Percentiles rank a stretch among this genome's conserved stretches.
These are phyloP conservation scores for Drosophila jambulina DNA, from an alignment of 1,140 invertebrate species.

Conservation along the genomic window DNA sequence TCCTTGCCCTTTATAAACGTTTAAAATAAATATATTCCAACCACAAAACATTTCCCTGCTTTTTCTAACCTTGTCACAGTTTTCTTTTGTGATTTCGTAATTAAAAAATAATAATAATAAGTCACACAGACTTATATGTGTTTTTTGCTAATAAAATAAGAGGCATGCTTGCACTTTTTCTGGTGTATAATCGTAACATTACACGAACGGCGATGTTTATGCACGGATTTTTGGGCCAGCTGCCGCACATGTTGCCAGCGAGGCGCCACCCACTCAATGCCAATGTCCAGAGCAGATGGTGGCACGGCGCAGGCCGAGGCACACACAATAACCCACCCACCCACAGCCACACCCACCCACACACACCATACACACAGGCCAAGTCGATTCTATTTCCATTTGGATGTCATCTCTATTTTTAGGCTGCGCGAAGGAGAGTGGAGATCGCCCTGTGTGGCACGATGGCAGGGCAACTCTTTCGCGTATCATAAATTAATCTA, in stretches of 20 bases:
- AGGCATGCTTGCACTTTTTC: conserved; percentile 5
- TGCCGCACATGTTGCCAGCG: conserved; percentile 59
- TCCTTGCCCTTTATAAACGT: too few species aligned
- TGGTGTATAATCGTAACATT: conserved; percentile 35
- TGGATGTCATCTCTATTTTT: conserved; percentile 77
- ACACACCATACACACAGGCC: conserved; percentile 31
- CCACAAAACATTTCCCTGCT: not conserved
- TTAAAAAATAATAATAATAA: not conserved
- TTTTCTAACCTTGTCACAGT: not conserved
- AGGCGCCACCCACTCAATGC: conserved; percentile 65
- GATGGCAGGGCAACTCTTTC: conserved; percentile 23
- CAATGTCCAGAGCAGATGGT: conserved; percentile 69
- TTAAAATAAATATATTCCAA: not conserved
- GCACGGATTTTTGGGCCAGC: conserved; percentile 52
- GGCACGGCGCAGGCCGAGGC: conserved; percentile 2
- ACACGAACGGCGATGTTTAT: conserved; percentile 63
- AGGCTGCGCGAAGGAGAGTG: conserved; percentile 25
- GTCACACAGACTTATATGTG: not conserved
- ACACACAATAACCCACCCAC: conserved; percentile 15
- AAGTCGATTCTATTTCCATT: conserved; percentile 51
- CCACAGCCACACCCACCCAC: conserved; percentile 45
- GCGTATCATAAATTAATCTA: conserved; percentile 45
- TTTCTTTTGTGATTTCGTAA: not conserved
- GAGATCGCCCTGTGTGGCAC: conserved; percentile 48
- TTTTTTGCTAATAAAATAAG: not conserved